phyloP scores from a whole-genome alignment of 2,888 invertebrate genomes.

The Clanis bilineata region DNA sequence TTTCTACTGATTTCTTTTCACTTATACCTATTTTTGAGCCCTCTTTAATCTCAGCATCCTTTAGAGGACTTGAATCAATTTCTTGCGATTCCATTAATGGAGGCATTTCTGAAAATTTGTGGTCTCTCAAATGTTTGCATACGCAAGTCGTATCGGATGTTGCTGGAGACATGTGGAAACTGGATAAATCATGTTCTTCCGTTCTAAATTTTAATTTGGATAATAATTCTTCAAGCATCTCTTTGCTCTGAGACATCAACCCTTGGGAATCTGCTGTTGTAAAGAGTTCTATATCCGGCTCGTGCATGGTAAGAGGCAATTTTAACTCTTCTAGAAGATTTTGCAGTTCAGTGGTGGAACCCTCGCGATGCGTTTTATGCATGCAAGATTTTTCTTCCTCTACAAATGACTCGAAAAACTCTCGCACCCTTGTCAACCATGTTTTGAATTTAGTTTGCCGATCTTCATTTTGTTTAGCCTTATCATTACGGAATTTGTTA shows the following conservation, averaged over 20 bases:
- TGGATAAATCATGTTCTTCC: slow-evolving; percentile 16
- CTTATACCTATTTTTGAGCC: not conserved
- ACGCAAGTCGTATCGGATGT: slow-evolving; percentile 23
- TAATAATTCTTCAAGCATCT: slow-evolving; percentile 36
- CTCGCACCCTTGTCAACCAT: slow-evolving; percentile 42
- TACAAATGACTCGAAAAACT: slow-evolving; percentile 35
- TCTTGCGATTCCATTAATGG: not conserved
- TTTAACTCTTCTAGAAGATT: slow-evolving; percentile 37
- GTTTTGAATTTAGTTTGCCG: slow-evolving; percentile 29
- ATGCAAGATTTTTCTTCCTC: slow-evolving; percentile 33
- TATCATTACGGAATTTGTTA: slow-evolving; percentile 34
- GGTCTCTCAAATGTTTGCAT: slow-evolving; percentile 36
- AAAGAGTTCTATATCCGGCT: slow-evolving; percentile 34
- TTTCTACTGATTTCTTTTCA: not conserved
- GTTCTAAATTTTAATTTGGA: slow-evolving; percentile 28
- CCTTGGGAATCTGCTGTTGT: slow-evolving; percentile 27
- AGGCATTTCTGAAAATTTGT: slow-evolving; percentile 7
- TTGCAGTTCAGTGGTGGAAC: slow-evolving; percentile 31
- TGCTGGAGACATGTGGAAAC: slow-evolving; percentile 19
- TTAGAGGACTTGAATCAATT: not conserved
- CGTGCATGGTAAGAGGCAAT: slow-evolving; percentile 26
- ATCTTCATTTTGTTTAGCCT: slow-evolving; percentile 30
- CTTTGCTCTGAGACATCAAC: slow-evolving; percentile 33
- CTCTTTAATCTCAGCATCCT: not conserved
- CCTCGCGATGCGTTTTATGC: slow-evolving; percentile 30